Conservation (phyloP, 1,140 invertebrate genomes). For the Mizuhopecten yessoensis region DNA sequence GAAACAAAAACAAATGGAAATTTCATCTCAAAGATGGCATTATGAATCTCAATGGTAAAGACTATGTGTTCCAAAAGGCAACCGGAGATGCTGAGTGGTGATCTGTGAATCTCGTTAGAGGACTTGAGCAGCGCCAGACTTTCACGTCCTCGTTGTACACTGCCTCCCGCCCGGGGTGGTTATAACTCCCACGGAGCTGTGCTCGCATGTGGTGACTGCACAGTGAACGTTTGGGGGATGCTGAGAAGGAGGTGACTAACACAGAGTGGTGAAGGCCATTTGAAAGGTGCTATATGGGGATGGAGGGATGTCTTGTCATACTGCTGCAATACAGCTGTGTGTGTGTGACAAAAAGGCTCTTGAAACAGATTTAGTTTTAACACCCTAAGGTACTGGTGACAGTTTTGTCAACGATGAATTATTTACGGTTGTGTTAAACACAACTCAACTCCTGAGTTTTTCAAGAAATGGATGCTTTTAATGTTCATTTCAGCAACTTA, state of each 20-base stretch:
- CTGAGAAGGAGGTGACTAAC: neutral
- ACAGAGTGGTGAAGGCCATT: neutral
- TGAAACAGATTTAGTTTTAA: neutral
- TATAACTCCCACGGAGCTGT: neutral
- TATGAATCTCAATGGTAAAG: constrained; percentile 99
- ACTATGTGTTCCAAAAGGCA: constrained; percentile 99
- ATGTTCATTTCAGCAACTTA: neutral
- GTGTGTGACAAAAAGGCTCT: neutral
- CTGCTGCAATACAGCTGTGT: neutral
- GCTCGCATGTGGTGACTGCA: neutral
- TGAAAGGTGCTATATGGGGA: neutral
- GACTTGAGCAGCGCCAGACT: neutral
- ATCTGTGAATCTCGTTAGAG: constrained; percentile 42
- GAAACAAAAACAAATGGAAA: constrained; percentile 99
- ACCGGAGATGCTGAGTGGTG: constrained; percentile 99
- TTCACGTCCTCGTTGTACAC: neutral
- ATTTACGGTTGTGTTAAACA: constrained; percentile 18
- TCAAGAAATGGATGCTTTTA: neutral
- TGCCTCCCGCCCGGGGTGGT: neutral
- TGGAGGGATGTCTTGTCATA: neutral
- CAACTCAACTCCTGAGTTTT: neutral
- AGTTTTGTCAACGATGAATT: neutral
- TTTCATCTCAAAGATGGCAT: constrained; percentile 99
- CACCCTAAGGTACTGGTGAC: neutral
- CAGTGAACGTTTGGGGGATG: neutral